Base-by-base conservation (phyloP, 2,888 invertebrate genomes). In the Macroteleia sp. region DNA sequence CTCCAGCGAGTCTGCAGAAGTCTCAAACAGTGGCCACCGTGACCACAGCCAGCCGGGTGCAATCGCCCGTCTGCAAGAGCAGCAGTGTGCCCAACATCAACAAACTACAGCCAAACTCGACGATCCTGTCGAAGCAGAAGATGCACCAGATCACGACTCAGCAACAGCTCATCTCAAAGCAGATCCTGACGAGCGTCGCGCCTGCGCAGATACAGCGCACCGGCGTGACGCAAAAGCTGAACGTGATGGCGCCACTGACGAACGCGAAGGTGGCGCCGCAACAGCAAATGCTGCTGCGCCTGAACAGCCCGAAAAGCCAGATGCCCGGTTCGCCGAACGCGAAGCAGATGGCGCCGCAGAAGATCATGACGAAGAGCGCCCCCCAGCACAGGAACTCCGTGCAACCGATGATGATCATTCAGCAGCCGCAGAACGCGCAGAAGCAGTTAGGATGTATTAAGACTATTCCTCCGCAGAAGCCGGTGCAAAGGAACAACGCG, bases 391-490 rank as follows among this genome's bases (percentile, higher is more conserved):
- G 42, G 6, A 57, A 57, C 9, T 5, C 46, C 32, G 25, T 76
- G 0, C 92, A 93, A 82, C 92, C 93, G 17, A 92, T 94, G 14
- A 93, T 94, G 87, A 93, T 93, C 75, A 92, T 93, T 78, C 80
- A 81, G 10, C 76, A 74, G 30, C 86, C 85, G 9, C 84, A 82
- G 44, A 83, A 82, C 54, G 39, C 84, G 2, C 90, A 86, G 56
- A 90, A 90, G 44, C 90, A 88, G 56, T 87, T 87, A 1, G 90
- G 91, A 1, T 89, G 89, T 48, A 89, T 91, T 2, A 91, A 90
- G 50, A 90, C 90, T 1, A 89, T 90, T 56, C 87, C 90, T 0
- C 83, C 90, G 0, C 91, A 90, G 34, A 90, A 90, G 32, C 77
- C 85, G 1, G 42, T 77, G 0, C 88, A 83, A 56, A 85, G 88